phyloP scores from a whole-genome alignment of 2,888 invertebrate species.

The Dasypolia templi region DNA sequence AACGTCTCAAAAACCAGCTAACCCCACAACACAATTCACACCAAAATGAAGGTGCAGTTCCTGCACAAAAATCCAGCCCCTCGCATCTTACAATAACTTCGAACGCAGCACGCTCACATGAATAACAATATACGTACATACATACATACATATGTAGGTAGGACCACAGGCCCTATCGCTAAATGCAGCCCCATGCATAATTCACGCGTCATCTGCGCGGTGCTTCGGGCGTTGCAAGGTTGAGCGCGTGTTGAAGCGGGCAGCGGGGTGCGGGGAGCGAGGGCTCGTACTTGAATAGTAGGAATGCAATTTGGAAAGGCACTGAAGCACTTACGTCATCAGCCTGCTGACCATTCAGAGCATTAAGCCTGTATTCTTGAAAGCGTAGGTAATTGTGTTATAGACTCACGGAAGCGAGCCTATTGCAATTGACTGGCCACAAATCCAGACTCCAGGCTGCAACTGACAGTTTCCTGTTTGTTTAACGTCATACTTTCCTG shows the following conservation, averaged over 20 bases:
- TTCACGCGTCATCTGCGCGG: constrained; percentile 84
- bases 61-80: constrained; percentile 36
- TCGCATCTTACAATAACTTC: constrained; percentile 54
- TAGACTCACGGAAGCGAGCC: background rate
- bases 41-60: constrained; percentile 9
- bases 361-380: background rate
- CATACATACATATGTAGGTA: constrained; percentile 64
- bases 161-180: constrained; percentile 76
- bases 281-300: background rate
- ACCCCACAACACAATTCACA: background rate
- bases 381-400: background rate
- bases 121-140: constrained; percentile 63
- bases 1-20: background rate
- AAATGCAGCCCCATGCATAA: constrained; percentile 86
- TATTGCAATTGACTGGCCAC: background rate
- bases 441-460: background rate
- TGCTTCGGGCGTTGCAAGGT: constrained; percentile 74
- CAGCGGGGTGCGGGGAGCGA: background rate
- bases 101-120: constrained; percentile 60
- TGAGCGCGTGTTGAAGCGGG: constrained; percentile 61
- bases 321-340: background rate
- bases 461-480: background rate
- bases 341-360: background rate
- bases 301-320: background rate
- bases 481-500: background rate